Evolutionary conservation across 2,797 vertebrate species (phyloP).

Genomic region (Sciurus carolinensis): DNA sequence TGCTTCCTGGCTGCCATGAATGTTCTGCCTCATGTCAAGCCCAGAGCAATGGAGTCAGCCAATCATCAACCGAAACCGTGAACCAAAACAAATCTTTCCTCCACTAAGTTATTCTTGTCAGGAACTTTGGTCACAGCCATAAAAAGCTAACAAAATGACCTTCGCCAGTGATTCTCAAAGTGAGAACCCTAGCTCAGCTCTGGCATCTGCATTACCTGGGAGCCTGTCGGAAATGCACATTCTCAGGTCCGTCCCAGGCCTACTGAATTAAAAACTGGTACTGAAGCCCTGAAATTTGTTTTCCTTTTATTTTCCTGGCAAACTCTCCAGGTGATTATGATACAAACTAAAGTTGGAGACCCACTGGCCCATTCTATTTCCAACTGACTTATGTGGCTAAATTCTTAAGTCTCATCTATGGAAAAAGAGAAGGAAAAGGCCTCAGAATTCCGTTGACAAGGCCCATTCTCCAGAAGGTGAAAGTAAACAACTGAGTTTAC

Average conservation of each 20-base stretch:
- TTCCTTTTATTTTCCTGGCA: not conserved
- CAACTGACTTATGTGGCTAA: not conserved
- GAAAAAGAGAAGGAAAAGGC: not conserved
- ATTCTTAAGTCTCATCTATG: not conserved
- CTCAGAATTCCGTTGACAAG: not conserved
- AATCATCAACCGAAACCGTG: no score
- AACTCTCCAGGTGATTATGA: not conserved
- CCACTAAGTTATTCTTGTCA: no score
- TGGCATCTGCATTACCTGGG: not conserved
- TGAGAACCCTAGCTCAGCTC: not conserved
- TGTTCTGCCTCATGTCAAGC: no score
- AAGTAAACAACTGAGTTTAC: not conserved
- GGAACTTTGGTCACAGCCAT: no score
- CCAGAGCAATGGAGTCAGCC: no score
- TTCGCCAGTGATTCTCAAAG: not conserved
- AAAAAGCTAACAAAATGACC: no score
- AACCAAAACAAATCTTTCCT: no score
- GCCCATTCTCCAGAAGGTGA: not conserved
- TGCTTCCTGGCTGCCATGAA: no score
- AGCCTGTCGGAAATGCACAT: not conserved
- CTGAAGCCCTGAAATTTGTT: not conserved
- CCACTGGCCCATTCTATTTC: not conserved
- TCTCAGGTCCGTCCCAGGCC: not conserved
- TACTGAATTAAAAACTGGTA: not conserved
- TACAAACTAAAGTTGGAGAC: not conserved